Conservation (phyloP, 2,888 invertebrate species). For the Phalera bucephala region DNA sequence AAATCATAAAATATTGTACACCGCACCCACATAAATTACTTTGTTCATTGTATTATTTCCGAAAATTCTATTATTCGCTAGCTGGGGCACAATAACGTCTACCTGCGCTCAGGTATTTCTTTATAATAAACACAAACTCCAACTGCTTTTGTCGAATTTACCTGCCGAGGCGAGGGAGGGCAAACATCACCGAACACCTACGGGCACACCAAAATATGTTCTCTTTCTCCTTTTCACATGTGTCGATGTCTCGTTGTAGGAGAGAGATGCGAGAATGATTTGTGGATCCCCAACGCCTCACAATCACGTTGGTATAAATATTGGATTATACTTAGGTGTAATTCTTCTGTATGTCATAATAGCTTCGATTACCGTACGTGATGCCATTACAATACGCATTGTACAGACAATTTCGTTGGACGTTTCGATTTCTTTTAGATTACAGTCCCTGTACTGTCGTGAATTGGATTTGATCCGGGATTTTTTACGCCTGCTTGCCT, state of each 20-base stretch:
- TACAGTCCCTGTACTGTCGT: constrained; percentile 58
- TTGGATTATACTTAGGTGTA: constrained; percentile 81
- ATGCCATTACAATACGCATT: constrained; percentile 75
- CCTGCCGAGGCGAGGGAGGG: constrained; percentile 70
- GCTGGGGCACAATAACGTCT: constrained; percentile 68
- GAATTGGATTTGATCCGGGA: constrained; percentile 63
- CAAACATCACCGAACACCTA: constrained; percentile 69
- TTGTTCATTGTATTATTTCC: constrained; percentile 77
- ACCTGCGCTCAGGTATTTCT: constrained; percentile 75
- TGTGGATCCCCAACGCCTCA: constrained; percentile 45
- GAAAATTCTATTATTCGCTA: constrained; percentile 77
- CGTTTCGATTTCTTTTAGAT: constrained; percentile 74
- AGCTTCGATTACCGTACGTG: constrained; percentile 79
- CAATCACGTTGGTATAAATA: constrained; percentile 77
- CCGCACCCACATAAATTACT: constrained; percentile 74
- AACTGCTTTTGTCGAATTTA: constrained; percentile 75
- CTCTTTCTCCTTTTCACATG: constrained; percentile 35
- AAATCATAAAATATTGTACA: constrained; percentile 69
- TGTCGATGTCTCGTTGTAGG: constrained; percentile 16
- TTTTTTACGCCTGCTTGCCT: constrained; percentile 62
- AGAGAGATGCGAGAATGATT: constrained; percentile 29
- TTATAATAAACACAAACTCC: constrained; percentile 68
- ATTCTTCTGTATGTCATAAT: constrained; percentile 81
- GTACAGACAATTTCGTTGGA: constrained; percentile 59
- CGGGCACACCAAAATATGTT: constrained; percentile 39